These are phyloP conservation scores for Calcarius lapponicus DNA, from an alignment of 2,797 vertebrate genomes.

Conservation along the genomic window DNA sequence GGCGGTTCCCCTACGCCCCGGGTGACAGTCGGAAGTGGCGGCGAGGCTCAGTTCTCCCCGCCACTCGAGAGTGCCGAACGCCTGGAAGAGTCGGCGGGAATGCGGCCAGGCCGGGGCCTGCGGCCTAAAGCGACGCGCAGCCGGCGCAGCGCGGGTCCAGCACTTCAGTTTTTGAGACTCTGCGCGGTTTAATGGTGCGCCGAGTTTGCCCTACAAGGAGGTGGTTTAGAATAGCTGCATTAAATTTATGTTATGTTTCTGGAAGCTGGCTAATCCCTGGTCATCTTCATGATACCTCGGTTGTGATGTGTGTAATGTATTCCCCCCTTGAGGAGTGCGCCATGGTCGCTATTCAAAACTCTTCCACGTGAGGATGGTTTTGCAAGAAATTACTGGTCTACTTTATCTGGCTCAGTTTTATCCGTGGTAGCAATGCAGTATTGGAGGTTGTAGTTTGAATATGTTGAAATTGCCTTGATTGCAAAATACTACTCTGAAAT, in stretches of 20 bases:
- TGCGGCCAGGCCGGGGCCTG: not conserved
- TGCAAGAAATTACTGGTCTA: not conserved
- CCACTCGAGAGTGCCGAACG: fast-evolving
- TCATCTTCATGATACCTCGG: fast-evolving
- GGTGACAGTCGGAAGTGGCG: not conserved
- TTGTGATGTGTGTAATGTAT: not conserved
- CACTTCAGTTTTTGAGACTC: fast-evolving
- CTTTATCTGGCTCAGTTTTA: not conserved
- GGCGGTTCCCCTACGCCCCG: not conserved
- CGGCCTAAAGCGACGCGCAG: not conserved
- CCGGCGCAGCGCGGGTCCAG: fast-evolving
- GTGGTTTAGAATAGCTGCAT: not conserved
- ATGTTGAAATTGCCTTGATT: not conserved
- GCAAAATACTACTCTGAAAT: not conserved
- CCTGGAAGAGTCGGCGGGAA: not conserved
- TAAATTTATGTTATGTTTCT: not conserved
- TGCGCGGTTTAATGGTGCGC: not conserved
- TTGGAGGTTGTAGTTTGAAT: not conserved
- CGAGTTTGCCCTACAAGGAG: too few species aligned
- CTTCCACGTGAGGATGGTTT: not conserved
- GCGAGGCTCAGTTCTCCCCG: not conserved
- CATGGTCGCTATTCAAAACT: fast-evolving
- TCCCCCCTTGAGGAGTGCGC: fast-evolving
- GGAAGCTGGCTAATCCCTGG: not conserved
- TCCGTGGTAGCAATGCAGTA: not conserved